Evolutionary conservation across 2,888 invertebrate genomes (phyloP).

Genomic region (Cynaeus angustus): DNA sequence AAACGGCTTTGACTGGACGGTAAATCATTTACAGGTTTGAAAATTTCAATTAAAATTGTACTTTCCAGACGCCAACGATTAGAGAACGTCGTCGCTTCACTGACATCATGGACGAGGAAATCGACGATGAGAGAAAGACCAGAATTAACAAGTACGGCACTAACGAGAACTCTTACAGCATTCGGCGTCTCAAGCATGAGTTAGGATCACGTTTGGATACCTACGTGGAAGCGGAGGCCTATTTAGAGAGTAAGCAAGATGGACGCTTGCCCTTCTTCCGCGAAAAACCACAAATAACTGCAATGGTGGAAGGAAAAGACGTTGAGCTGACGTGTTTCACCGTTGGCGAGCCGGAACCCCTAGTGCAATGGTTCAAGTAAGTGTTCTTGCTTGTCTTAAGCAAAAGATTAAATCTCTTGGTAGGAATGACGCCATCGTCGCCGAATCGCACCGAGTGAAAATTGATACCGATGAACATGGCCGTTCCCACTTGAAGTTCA

Average conservation of each 20-base stretch:
- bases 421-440: constrained; percentile 87
- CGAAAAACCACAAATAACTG: constrained; percentile 90
- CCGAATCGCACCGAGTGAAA: constrained; percentile 83
- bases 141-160: constrained; percentile 86
- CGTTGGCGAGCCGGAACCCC: constrained; percentile 90
- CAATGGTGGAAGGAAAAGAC: constrained; percentile 86
- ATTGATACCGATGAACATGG: constrained; percentile 85
- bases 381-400: constrained; percentile 50
- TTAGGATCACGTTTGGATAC: constrained; percentile 88
- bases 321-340: constrained; percentile 87
- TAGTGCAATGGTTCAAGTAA: constrained; percentile 91
- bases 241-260: constrained; percentile 85
- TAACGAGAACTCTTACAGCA: constrained; percentile 76
- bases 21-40: constrained; percentile 66
- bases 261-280: constrained; percentile 92
- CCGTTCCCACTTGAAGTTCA: constrained; percentile 84
- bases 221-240: constrained; percentile 90
- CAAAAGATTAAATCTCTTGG: not conserved
- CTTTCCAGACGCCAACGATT: constrained; percentile 84
- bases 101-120: constrained; percentile 96
- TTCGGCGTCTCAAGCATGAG: constrained; percentile 87
- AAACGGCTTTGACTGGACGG: constrained; percentile 84
- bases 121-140: constrained; percentile 90
- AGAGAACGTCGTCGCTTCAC: constrained; percentile 93
- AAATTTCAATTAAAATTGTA: not conserved